Evolutionary conservation across 2,113 vertebrate genomes (phyloP).

Genomic region (Cebidichthys violaceus): DNA sequence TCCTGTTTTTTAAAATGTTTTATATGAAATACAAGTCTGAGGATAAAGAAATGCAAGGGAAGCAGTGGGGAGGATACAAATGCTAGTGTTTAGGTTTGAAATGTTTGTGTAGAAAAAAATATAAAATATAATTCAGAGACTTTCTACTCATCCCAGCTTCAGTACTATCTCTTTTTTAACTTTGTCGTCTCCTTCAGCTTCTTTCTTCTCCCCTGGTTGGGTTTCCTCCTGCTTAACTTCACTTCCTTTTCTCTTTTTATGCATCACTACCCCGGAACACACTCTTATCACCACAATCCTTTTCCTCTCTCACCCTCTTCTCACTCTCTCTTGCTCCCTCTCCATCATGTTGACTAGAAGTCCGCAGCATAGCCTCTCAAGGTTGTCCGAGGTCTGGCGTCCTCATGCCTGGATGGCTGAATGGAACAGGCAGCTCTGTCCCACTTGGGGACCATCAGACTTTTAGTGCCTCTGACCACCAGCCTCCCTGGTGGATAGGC

Average conservation of each 20-base stretch:
- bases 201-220: not conserved
- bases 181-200: not conserved
- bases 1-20: no score
- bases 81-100: not conserved
- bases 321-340: not conserved
- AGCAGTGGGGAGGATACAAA: not conserved
- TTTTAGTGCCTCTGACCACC: constrained; percentile 77
- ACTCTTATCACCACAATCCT: not conserved
- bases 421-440: constrained; percentile 72
- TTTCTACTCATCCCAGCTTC: not conserved
- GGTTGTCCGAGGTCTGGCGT: constrained; percentile 63
- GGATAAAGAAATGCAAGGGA: not conserved
- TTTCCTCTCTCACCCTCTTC: not conserved
- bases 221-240: not conserved
- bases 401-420: constrained; percentile 71
- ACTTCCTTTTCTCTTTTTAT: constrained; percentile 3
- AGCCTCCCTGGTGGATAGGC: constrained; percentile 55
- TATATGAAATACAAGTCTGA: no score
- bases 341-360: constrained; percentile 53
- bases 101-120: not conserved
- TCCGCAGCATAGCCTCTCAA: constrained; percentile 69
- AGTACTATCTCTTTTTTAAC: not conserved
- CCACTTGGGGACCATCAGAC: constrained; percentile 67
- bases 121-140: not conserved
- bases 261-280: constrained; percentile 7